Evolutionary conservation across 2,888 invertebrate genomes (phyloP).

Genomic region (Brachypalpus laphriformis): DNA sequence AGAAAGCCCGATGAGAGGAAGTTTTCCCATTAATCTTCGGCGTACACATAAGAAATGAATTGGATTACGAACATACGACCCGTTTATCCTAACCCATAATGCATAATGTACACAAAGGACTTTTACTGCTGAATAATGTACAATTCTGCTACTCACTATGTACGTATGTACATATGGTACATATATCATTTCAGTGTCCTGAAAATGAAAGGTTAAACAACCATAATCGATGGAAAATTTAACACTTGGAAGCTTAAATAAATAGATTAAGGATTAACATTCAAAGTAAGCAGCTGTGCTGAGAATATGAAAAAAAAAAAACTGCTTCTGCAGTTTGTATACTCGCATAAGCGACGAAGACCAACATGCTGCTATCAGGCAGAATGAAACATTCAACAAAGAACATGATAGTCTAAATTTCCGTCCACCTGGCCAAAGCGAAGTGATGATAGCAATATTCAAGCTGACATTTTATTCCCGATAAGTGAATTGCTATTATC

Average conservation of each 20-base stretch:
- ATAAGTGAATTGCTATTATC: too few relatives aligned
- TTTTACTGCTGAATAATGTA: conserved; percentile 16
- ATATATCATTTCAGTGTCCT: background rate
- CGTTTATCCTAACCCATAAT: background rate
- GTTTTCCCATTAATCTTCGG: conserved; percentile 55
- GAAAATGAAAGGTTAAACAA: background rate
- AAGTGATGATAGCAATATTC: too few relatives aligned
- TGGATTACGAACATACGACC: conserved; percentile 20
- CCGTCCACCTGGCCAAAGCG: too few relatives aligned
- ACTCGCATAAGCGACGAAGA: too few relatives aligned
- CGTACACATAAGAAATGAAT: conserved; percentile 33
- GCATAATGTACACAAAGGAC: conserved; percentile 16
- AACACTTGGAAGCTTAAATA: background rate
- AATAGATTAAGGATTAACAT: too few relatives aligned
- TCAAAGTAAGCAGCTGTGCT: too few relatives aligned
- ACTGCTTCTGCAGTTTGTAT: too few relatives aligned
- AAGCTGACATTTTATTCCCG: too few relatives aligned
- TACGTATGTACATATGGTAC: background rate
- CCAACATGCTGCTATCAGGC: too few relatives aligned
- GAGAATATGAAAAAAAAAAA: too few relatives aligned
- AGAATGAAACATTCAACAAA: too few relatives aligned
- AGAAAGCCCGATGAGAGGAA: conserved; percentile 15
- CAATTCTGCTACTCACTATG: background rate
- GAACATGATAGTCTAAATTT: too few relatives aligned
- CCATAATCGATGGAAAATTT: conserved; percentile 9